phyloP scores from a whole-genome alignment of 2,797 vertebrate genomes.

The Yasuhikotakia modesta region DNA sequence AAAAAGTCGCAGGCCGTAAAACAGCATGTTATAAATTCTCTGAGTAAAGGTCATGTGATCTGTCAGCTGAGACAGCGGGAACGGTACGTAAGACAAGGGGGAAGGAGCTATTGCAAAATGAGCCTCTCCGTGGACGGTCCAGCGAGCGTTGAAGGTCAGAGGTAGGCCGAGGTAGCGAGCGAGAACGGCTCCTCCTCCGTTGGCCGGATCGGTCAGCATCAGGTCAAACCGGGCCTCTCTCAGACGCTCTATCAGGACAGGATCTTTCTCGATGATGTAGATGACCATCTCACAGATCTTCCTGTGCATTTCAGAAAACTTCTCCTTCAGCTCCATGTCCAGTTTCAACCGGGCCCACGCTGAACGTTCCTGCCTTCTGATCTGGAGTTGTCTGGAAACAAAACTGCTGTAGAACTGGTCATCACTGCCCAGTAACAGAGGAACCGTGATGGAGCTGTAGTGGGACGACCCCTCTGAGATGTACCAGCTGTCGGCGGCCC shows the following conservation, averaged over 20 bases:
- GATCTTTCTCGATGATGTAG: slow-evolving; percentile 59
- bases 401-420: slow-evolving; percentile 52
- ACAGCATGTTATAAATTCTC: slow-evolving; percentile 59
- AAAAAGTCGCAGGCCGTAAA: slow-evolving; percentile 31
- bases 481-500: slow-evolving; percentile 60
- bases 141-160: slow-evolving; percentile 60
- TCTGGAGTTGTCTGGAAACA: slow-evolving; percentile 53
- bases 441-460: slow-evolving; percentile 51
- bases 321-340: slow-evolving; percentile 55
- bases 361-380: slow-evolving; percentile 37
- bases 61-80: slow-evolving; percentile 53
- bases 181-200: slow-evolving; percentile 63
- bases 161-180: slow-evolving; percentile 60
- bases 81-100: slow-evolving; percentile 56
- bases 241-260: slow-evolving; percentile 43
- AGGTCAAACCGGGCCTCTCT: slow-evolving; percentile 54
- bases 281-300: slow-evolving; percentile 56
- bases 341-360: slow-evolving; percentile 53
- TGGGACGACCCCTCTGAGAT: slow-evolving; percentile 59
- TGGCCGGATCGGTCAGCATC: slow-evolving; percentile 65
- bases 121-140: slow-evolving; percentile 63
- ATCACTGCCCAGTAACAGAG: slow-evolving; percentile 38
- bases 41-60: slow-evolving; percentile 52
- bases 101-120: slow-evolving; percentile 65
- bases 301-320: slow-evolving; percentile 55